Conservation (phyloP, 2,888 invertebrate genomes). For the Bombylius major region DNA sequence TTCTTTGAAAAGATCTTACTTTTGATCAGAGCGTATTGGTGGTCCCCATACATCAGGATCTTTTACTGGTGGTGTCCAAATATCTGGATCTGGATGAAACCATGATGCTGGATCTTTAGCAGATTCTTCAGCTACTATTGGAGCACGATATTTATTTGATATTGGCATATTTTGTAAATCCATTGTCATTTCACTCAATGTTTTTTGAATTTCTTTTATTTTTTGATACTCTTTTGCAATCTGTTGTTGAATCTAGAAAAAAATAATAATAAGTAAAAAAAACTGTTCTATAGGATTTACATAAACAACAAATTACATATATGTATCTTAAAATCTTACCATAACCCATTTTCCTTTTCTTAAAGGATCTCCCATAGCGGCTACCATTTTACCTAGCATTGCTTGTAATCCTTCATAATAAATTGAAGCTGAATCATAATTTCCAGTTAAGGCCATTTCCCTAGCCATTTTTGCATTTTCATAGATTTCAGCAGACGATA, state of each 20-base stretch:
- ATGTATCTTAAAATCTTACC: constrained; percentile 42
- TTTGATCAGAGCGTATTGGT: constrained; percentile 64
- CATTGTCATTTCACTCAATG: constrained; percentile 33
- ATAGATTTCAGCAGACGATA: constrained; percentile 80
- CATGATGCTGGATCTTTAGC: constrained; percentile 37
- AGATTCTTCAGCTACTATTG: constrained; percentile 9
- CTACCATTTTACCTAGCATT: constrained; percentile 74
- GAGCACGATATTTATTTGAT: constrained; percentile 32
- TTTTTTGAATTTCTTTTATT: constrained; percentile 54
- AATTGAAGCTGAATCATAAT: constrained; percentile 87
- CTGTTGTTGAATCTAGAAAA: constrained; percentile 66
- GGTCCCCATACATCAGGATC: constrained; percentile 85
- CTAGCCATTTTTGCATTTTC: constrained; percentile 91
- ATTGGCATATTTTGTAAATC: constrained; percentile 38
- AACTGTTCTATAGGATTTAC: neutral
- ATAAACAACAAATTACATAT: neutral
- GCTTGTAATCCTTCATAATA: constrained; percentile 89
- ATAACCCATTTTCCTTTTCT: constrained; percentile 82
- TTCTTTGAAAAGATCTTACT: constrained; percentile 35
- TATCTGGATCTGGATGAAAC: constrained; percentile 61
- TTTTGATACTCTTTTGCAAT: constrained; percentile 82
- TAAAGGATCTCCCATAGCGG: constrained; percentile 64
- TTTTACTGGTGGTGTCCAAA: constrained; percentile 56
- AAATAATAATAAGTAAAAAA: neutral
- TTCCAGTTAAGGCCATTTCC: constrained; percentile 89